Percentiles rank a stretch among this genome's conserved stretches.
phyloP scores from a whole-genome alignment of 2,888 invertebrate species.

The Sphaerophoria rueppellii region DNA sequence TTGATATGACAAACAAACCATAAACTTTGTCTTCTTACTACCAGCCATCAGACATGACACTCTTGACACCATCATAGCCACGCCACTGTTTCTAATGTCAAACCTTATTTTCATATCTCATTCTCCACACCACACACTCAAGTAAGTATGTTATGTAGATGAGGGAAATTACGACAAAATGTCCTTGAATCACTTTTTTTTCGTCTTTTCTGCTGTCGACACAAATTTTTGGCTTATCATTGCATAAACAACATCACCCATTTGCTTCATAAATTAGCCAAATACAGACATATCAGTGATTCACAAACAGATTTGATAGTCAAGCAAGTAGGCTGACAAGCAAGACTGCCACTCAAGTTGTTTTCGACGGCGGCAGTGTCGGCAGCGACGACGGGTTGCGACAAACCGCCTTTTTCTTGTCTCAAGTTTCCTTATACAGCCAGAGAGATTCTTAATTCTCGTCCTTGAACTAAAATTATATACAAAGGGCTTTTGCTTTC shows the following conservation, averaged over 20 bases:
- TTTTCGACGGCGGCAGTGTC: background rate
- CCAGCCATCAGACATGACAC: conserved; percentile 16
- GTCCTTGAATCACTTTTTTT: conserved; percentile 45
- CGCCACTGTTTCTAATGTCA: conserved; percentile 26
- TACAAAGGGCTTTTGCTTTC: conserved; percentile 20
- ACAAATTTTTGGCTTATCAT: conserved; percentile 47
- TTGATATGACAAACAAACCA: conserved; percentile 13
- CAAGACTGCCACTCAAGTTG: conserved; percentile 45
- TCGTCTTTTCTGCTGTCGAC: conserved; percentile 7
- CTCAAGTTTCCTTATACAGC: conserved; percentile 37
- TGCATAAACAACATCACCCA: conserved; percentile 63
- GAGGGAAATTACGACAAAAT: conserved; percentile 27
- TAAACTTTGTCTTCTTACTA: background rate
- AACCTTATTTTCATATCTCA: conserved; percentile 26
- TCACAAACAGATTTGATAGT: conserved; percentile 66
- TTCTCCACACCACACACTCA: background rate
- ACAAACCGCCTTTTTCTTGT: conserved; percentile 65
- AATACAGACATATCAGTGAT: conserved; percentile 69
- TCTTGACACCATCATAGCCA: conserved; percentile 21
- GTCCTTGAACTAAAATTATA: conserved; percentile 64
- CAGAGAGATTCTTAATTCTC: conserved; percentile 54
- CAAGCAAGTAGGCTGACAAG: background rate
- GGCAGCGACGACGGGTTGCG: background rate
- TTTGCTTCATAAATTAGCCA: conserved; percentile 67
- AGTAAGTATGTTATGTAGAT: background rate